Conservation (phyloP, 2,888 invertebrate species). For the Micoletzkya japonica region DNA sequence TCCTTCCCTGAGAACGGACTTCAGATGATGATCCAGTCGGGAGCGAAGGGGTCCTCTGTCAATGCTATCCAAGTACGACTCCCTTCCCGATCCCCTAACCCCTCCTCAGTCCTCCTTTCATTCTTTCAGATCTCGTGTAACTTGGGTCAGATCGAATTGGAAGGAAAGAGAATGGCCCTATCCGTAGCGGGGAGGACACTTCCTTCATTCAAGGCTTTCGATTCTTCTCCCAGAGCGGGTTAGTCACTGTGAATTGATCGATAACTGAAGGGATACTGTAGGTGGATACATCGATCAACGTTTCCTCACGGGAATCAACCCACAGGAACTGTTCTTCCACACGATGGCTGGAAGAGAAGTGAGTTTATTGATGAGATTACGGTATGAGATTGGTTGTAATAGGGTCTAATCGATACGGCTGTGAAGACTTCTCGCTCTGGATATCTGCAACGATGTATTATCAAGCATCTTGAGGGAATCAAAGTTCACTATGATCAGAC, state of each 20-base stretch:
- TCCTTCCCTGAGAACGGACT: constrained; percentile 92
- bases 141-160: constrained; percentile 95
- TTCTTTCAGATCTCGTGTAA: constrained; percentile 91
- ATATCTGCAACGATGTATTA: constrained; percentile 91
- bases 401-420: constrained; percentile 97
- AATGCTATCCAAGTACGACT: constrained; percentile 60
- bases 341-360: constrained; percentile 99
- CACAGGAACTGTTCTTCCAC: constrained; percentile 98
- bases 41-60: constrained; percentile 95
- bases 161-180: constrained; percentile 83
- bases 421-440: constrained; percentile 98
- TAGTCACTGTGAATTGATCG: neutral
- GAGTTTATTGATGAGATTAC: constrained; percentile 44
- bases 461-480: constrained; percentile 96
- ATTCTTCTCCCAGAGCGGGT: constrained; percentile 60
- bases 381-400: constrained; percentile 38
- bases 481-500: constrained; percentile 86
- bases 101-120: constrained; percentile 62
- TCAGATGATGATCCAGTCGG: constrained; percentile 97
- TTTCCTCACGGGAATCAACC: constrained; percentile 96
- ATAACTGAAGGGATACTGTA: neutral
- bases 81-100: neutral
- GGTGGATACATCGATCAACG: constrained; percentile 92
- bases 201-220: constrained; percentile 77
- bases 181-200: constrained; percentile 87